Percentiles rank a stretch among this genome's conserved stretches.
phyloP scores from a whole-genome alignment of 2,797 vertebrate genomes.

The Aulostomus chinensis region DNA sequence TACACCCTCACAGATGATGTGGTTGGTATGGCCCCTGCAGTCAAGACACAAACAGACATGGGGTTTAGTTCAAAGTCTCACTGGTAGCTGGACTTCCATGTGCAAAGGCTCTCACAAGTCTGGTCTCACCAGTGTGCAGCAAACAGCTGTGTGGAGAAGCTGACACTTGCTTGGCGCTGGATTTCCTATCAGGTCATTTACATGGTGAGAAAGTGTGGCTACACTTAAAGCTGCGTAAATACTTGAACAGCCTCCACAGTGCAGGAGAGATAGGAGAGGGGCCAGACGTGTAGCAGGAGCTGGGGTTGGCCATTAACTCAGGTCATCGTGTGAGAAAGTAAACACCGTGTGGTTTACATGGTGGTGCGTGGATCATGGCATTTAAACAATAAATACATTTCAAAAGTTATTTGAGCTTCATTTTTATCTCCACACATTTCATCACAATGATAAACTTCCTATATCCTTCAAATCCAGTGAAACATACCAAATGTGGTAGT shows the following conservation, averaged over 20 bases:
- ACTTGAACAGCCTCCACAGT: conserved; percentile 47
- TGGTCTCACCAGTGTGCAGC: conserved; percentile 44
- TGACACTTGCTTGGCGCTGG: conserved; percentile 39
- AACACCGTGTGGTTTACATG: conserved; percentile 15
- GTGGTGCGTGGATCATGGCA: no score
- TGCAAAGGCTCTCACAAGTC: neutral
- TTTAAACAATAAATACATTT: no score
- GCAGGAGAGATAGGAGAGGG: conserved; percentile 24
- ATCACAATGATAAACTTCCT: no score
- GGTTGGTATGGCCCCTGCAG: no score
- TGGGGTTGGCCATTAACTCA: neutral
- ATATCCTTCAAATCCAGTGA: no score
- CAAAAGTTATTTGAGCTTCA: no score
- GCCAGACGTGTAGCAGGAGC: conserved; percentile 36
- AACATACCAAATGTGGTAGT: no score
- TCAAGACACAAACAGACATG: no score
- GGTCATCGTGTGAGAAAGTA: conserved; percentile 29
- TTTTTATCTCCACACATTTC: no score
- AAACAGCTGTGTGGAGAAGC: conserved; percentile 34
- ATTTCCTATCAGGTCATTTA: conserved; percentile 62
- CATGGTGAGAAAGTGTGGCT: conserved; percentile 37
- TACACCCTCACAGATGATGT: no score
- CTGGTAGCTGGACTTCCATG: no score
- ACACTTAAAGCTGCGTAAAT: conserved; percentile 40
- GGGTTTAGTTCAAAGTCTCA: no score